A percentile compares a stretch with the other conserved stretches of the same genome.
Evolutionary conservation across 2,888 invertebrate genomes (phyloP).

Genomic region (Ichneumon xanthorius): DNA sequence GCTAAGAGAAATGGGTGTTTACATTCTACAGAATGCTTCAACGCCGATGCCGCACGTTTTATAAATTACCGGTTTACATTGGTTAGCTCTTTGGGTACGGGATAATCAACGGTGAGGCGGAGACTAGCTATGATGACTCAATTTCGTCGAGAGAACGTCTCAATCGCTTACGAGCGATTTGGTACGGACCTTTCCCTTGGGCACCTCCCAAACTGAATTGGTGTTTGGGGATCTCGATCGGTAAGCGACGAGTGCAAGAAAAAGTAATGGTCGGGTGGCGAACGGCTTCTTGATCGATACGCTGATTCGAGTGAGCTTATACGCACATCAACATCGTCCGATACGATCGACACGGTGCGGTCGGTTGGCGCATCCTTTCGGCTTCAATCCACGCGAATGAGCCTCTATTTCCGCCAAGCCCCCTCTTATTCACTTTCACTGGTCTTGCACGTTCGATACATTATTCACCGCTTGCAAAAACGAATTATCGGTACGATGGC

Average conservation of each 20-base stretch:
- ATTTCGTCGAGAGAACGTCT: no score
- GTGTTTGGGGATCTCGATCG: background rate
- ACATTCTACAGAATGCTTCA: no score
- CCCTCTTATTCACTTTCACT: conserved; percentile 36
- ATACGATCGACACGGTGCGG: conserved; percentile 49
- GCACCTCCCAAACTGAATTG: background rate
- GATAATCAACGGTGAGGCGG: no score
- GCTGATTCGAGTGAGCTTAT: conserved; percentile 27
- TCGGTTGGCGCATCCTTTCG: conserved; percentile 29
- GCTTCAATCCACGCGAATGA: conserved; percentile 20
- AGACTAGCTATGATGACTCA: no score
- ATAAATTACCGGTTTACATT: no score
- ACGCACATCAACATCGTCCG: conserved; percentile 54
- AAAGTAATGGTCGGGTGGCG: background rate
- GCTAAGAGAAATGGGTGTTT: no score
- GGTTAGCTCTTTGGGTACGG: no score
- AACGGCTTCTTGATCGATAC: conserved; percentile 8
- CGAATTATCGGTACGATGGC: no score
- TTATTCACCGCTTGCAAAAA: background rate
- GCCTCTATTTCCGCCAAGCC: conserved; percentile 26
- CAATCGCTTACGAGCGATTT: background rate
- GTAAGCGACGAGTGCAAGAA: conserved; percentile 4
- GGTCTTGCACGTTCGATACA: conserved; percentile 1
- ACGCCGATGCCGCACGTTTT: no score
- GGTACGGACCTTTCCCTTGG: background rate